phyloP scores from a whole-genome alignment of 1,140 invertebrate species.

The Calephelis virginiensis region DNA sequence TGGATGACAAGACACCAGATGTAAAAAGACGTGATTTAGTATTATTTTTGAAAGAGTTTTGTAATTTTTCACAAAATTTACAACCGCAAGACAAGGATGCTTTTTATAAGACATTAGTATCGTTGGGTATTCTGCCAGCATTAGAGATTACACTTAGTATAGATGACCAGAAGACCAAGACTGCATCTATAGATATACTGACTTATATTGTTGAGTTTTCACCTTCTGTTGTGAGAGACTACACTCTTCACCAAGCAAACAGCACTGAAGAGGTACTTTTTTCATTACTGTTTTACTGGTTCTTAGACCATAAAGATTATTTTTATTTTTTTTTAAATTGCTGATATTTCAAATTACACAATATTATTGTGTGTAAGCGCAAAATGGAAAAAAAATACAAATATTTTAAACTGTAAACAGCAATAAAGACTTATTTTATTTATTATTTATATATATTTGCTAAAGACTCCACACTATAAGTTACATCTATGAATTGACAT shows the following conservation, averaged over 20 bases:
- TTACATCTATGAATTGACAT: too few species aligned
- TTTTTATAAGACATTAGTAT: slow-evolving; percentile 97
- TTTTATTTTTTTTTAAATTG: too few species aligned
- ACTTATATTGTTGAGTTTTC: slow-evolving; percentile 99
- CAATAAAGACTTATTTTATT: too few species aligned
- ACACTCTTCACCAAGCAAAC: slow-evolving; percentile 94
- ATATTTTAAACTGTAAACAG: too few species aligned
- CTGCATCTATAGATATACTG: slow-evolving; percentile 98
- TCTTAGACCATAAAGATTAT: too few species aligned
- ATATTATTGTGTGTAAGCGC: too few species aligned
- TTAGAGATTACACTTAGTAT: slow-evolving; percentile 96
- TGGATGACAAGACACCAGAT: slow-evolving; percentile 91
- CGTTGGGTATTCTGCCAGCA: slow-evolving; percentile 94
- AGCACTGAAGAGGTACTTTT: slow-evolving; percentile 89
- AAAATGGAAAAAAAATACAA: too few species aligned
- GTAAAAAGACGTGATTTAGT: slow-evolving; percentile 95
- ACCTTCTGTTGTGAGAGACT: slow-evolving; percentile 97
- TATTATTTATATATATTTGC: too few species aligned
- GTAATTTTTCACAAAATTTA: slow-evolving; percentile 98
- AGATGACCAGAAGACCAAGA: slow-evolving; percentile 95
- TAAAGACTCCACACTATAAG: too few species aligned
- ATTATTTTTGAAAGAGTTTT: slow-evolving; percentile 99
- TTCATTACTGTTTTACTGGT: slow-evolving; percentile 1
- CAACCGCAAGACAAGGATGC: slow-evolving; percentile 97
- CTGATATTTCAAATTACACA: too few species aligned